Evolutionary conservation across 2,888 invertebrate species (phyloP).

Genomic region (Synergus gifuensis): DNA sequence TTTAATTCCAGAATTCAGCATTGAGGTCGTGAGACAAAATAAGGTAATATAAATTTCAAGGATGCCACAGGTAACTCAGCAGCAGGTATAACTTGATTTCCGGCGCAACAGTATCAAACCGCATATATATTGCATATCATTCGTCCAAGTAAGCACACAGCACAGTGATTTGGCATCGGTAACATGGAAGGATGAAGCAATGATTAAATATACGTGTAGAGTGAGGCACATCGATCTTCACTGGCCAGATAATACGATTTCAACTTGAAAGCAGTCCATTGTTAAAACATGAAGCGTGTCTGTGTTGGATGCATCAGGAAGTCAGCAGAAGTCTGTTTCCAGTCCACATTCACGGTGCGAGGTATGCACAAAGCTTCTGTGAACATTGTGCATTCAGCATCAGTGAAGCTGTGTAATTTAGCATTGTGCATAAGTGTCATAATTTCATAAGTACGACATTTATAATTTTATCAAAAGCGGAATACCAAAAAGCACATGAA

Average conservation of each 20-base stretch:
- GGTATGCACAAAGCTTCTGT: slow-evolving; percentile 74
- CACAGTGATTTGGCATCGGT: slow-evolving; percentile 2
- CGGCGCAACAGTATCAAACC: neutral
- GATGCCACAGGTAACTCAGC: neutral
- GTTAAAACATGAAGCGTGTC: slow-evolving; percentile 74
- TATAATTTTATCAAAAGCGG: neutral
- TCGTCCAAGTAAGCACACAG: neutral
- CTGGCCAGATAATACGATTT: slow-evolving; percentile 30
- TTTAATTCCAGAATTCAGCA: neutral
- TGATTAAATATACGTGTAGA: slow-evolving; percentile 4
- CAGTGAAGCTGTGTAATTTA: slow-evolving; percentile 43
- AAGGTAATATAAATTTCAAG: neutral
- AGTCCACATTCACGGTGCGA: slow-evolving; percentile 70
- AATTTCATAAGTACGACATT: neutral
- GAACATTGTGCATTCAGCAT: slow-evolving; percentile 69
- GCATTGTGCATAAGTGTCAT: slow-evolving; percentile 27
- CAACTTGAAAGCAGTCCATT: slow-evolving; percentile 72
- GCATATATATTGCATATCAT: neutral
- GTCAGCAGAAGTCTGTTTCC: slow-evolving; percentile 70
- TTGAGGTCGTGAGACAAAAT: neutral
- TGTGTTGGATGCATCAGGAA: slow-evolving; percentile 69
- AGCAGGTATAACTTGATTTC: slow-evolving; percentile 24
- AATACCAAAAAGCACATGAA: neutral
- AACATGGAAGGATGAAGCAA: slow-evolving; percentile 3
- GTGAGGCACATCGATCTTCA: slow-evolving; percentile 32